Evolutionary conservation across 2,888 invertebrate genomes (phyloP), one percentile per base, ranked within the genome.

Genomic region (Stenolophus ochropezus): DNA sequence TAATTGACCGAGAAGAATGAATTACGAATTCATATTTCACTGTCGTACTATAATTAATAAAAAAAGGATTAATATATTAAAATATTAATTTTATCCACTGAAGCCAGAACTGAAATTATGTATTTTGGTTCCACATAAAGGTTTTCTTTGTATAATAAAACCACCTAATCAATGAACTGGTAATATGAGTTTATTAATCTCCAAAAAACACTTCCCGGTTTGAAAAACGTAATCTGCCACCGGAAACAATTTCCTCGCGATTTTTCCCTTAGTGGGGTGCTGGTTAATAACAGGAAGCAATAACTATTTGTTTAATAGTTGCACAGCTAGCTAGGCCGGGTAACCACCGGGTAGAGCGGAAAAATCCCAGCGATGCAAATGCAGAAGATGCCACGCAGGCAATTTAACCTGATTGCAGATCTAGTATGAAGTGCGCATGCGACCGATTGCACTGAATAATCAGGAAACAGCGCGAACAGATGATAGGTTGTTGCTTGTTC

Each of bases 291-390:
- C 61, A 61, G 61, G 61, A 61, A 61, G 61, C 21, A 61, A 61
- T 61, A 61, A 61, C 61, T 25, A 61, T 61, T 25, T 23, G 23
- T 61, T 61, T 56, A 56, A 56, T 21, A 56, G 56, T 56, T 18
- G 11, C 20, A 8, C 8, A 20, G 58, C 23, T 20, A 61, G 61
- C 21, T 25, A 25, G 25, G 23, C 61, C 61, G 23, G n/a, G 23
- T 61, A 61, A 61, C 11, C 25, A 61, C 8, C 25, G 14, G 61
- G 61, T 61, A 23, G 11, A 11, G n/a, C 1, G n/a, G 11, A 61
- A 61, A 61, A 61, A 61, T 25, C 23, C 21, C 14, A 23, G 61
- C 11, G 61, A 61, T 61, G 61, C 61, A 61, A 61, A 61, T 61
- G 61, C 14, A 61, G 25, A 25, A 61, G 61, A 61, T 25, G 61